A percentile compares a stretch with the other conserved stretches of the same genome.
Conservation (phyloP, 2,113 vertebrate species). For the Choloepus hoffmanni region DNA sequence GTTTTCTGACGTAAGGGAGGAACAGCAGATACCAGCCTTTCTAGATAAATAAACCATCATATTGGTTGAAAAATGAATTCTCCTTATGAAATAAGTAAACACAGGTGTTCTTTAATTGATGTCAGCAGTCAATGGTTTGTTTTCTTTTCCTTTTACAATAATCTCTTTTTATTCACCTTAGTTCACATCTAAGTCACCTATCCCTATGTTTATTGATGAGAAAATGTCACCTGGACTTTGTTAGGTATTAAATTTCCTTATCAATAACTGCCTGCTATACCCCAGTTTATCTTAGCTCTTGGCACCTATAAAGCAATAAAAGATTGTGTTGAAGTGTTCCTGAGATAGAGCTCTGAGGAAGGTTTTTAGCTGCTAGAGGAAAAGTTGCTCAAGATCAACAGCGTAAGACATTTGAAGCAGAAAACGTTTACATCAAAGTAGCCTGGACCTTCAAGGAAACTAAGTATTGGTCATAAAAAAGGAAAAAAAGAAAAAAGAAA, state of each 20-base stretch:
- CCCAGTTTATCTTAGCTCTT: neutral
- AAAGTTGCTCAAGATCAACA: neutral
- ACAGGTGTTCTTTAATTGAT: conserved; percentile 39
- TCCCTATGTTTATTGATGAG: neutral
- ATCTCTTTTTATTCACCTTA: neutral
- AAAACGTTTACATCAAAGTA: neutral
- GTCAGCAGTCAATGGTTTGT: neutral
- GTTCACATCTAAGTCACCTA: neutral
- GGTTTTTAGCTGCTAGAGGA: neutral
- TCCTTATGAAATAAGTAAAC: neutral
- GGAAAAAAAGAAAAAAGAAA: no score
- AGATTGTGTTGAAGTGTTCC: neutral
- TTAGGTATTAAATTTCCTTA: conserved; percentile 31
- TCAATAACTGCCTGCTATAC: conserved; percentile 70
- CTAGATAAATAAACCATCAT: neutral
- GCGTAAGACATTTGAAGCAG: rapidly evolving
- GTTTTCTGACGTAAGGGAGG: neutral
- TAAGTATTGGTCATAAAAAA: rapidly evolving
- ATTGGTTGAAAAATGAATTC: neutral
- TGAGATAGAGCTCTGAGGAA: rapidly evolving
- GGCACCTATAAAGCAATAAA: conserved; percentile 61
- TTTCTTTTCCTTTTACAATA: conserved; percentile 37
- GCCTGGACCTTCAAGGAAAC: neutral
- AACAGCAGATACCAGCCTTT: neutral
- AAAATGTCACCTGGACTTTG: conserved; percentile 15